Evolutionary conservation across 2,888 invertebrate species (phyloP), one percentile per base, ranked within the genome.

Genomic region (Eupithecia abbreviata): DNA sequence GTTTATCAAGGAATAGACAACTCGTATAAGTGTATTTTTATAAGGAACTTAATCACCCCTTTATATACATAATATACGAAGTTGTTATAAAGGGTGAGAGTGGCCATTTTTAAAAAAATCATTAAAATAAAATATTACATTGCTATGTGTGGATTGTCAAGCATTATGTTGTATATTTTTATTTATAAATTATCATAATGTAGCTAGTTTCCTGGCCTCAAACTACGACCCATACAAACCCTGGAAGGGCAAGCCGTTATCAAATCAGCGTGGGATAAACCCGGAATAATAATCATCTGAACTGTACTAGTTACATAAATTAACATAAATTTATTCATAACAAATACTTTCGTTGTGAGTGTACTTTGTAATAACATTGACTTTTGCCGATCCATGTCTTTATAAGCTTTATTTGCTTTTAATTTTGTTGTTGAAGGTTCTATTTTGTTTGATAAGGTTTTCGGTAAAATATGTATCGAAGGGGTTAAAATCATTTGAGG

Each of bases 181-280:
- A 43, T 6, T 43, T 6, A 7, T 6, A 43, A 43, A 43, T 6
- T 43, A 7, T 43, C 9, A 2, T 9, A 9, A 47, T 9, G 10
- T 2, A 41, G 68, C 72, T 42, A 12, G n/a, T 78, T 77, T 49
- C 15, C 47, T 78, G 65, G 73, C 77, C 78, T 12, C 75, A 71
- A 30, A 42, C 45, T 43, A 7, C 41, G 51, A 71, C 58, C 49
- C 62, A 75, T 73, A 77, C 77, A 81, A 82, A 74, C 80, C 79
- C 82, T 81, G 78, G 78, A 81, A 81, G 83, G 83, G 78, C 77
- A 79, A 73, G 80, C 83, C 83, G 85, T 86, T 88, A 88, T 86
- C 86, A 86, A 88, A 87, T 87, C 87, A 86, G 80, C 84, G 81
- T 79, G 79, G 85, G 85, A 84, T 85, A 86, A 86, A 86, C 85